These are phyloP conservation scores for Drosophila monieri DNA, from an alignment of 2,888 invertebrate genomes.

Conservation along the genomic window DNA sequence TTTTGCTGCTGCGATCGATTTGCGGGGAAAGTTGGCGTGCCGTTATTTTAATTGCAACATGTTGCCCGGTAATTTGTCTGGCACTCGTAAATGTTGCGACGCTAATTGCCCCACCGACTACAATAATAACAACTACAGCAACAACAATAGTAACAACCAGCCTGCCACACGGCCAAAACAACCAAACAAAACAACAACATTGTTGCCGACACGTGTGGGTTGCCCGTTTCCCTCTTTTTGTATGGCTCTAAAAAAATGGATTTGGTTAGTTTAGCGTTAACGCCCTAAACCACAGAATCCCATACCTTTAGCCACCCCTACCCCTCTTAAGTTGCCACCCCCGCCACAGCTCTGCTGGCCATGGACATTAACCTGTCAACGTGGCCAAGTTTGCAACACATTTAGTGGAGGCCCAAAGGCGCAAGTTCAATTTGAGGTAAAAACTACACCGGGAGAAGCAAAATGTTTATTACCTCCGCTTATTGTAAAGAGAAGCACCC, in stretches of 20 bases:
- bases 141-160: constrained; percentile 28
- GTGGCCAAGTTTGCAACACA: constrained; percentile 75
- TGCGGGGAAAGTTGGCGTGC: constrained; percentile 75
- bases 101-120: constrained; percentile 62
- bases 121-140: constrained; percentile 34
- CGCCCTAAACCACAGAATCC: constrained; percentile 59
- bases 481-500: neutral
- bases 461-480: too few species aligned
- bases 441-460: constrained; percentile 1
- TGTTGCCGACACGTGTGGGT: constrained; percentile 47
- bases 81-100: constrained; percentile 75
- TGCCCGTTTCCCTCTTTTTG: constrained; percentile 34
- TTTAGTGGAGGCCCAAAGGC: constrained; percentile 59
- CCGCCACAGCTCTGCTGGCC: constrained; percentile 25
- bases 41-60: constrained; percentile 77
- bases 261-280: constrained; percentile 58
- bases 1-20: constrained; percentile 59
- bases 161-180: constrained; percentile 12
- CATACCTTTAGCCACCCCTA: constrained; percentile 1
- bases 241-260: constrained; percentile 51
- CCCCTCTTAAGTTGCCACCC: constrained; percentile 5
- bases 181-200: constrained; percentile 40
- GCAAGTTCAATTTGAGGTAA: constrained; percentile 30
- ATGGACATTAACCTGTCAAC: constrained; percentile 72
- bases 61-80: constrained; percentile 75